Conservation (phyloP, 1,140 invertebrate genomes). For the Drosophila yakuba region DNA sequence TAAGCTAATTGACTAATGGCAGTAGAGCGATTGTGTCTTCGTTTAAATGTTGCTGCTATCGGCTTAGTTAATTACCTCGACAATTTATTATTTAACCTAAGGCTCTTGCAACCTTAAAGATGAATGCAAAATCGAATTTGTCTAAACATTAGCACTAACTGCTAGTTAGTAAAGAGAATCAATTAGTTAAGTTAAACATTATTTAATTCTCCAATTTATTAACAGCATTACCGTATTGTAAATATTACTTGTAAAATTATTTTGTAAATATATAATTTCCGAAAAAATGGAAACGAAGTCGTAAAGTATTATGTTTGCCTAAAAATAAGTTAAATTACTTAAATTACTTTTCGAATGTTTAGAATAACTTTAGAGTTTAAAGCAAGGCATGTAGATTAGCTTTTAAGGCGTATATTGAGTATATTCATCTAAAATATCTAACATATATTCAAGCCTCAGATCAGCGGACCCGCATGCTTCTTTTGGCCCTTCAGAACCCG, state of each 20-base stretch:
- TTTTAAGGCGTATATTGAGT: conserved; percentile 7
- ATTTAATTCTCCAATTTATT: background rate
- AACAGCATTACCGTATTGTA: background rate
- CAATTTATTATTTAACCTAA: background rate
- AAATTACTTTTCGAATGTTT: background rate
- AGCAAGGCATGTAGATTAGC: too few relatives aligned
- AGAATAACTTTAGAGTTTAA: too few relatives aligned
- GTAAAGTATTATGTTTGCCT: background rate
- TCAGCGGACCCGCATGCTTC: conserved; percentile 67
- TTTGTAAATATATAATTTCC: background rate
- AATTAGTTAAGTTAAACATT: background rate
- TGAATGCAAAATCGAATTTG: background rate
- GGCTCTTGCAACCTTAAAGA: background rate
- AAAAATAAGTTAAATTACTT: background rate
- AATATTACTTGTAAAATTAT: conserved; percentile 1
- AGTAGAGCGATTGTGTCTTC: background rate
- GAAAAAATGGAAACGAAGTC: background rate
- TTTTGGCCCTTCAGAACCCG: conserved; percentile 71
- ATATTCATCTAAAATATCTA: conserved; percentile 2
- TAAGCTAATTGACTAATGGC: conserved; percentile 3
- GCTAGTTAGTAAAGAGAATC: background rate
- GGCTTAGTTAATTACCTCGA: background rate
- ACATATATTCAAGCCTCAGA: conserved; percentile 19
- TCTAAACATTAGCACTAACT: background rate
- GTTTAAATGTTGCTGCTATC: background rate